Percentiles rank a stretch among this genome's conserved stretches.
phyloP scores from a whole-genome alignment of 2,888 invertebrate genomes.

The Drosophila peninsularis region DNA sequence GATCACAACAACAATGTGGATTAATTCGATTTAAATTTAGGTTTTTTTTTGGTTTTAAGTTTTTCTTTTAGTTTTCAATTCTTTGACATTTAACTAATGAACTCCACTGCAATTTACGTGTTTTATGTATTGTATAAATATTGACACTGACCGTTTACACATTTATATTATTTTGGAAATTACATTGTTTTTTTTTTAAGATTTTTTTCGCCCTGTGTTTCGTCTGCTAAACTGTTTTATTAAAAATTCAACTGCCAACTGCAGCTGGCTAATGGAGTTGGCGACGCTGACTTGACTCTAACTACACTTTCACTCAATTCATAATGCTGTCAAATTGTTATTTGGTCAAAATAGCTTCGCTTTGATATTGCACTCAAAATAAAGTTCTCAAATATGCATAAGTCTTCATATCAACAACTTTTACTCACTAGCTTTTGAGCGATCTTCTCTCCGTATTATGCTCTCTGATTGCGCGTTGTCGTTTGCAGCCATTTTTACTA shows the following conservation, averaged over 20 bases:
- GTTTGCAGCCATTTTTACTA: too few relatives aligned
- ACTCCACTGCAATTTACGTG: conserved; percentile 50
- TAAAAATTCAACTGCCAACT: conserved; percentile 12
- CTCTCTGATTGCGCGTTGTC: neutral
- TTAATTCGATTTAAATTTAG: conserved; percentile 59
- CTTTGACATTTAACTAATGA: conserved; percentile 44
- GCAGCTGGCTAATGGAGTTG: neutral
- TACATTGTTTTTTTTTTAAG: conserved; percentile 16
- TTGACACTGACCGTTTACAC: conserved; percentile 37
- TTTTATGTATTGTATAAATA: conserved; percentile 14
- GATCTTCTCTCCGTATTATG: neutral
- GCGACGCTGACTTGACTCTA: neutral
- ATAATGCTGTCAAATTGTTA: too few relatives aligned
- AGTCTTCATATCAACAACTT: neutral
- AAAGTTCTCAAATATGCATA: neutral
- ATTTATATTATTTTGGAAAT: conserved; percentile 27
- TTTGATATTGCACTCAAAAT: neutral
- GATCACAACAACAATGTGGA: conserved; percentile 80
- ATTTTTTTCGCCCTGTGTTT: conserved; percentile 21
- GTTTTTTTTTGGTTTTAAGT: conserved; percentile 22
- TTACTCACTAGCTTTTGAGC: neutral
- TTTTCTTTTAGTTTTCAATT: conserved; percentile 5
- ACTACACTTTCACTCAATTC: too few relatives aligned
- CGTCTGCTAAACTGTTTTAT: neutral
- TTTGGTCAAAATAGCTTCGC: too few relatives aligned